Conservation (phyloP, 2,113 vertebrate genomes). For the Colinus virginianus region DNA sequence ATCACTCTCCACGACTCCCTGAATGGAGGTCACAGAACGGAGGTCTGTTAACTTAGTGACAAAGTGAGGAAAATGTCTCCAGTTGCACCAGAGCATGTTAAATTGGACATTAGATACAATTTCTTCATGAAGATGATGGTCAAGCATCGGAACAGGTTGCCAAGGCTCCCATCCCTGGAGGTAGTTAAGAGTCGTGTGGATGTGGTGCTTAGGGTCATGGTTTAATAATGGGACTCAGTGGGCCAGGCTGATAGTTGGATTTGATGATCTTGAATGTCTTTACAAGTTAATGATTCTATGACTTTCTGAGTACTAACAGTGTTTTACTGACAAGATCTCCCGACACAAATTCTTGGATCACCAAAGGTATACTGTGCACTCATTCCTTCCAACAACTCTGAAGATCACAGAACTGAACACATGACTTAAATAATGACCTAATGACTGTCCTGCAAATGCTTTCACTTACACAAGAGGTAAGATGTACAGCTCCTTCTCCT, state of each 20-base stretch:
- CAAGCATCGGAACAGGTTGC: not conserved
- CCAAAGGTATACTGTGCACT: not conserved
- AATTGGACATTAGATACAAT: not conserved
- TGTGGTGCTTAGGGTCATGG: not conserved
- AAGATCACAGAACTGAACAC: not conserved
- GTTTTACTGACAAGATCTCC: not conserved
- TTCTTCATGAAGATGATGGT: not conserved
- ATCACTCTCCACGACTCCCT: not conserved
- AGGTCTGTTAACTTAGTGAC: not conserved
- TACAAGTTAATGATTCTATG: not conserved
- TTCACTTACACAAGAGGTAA: not conserved
- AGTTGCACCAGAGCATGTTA: not conserved
- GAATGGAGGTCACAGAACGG: not conserved
- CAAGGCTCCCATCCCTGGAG: not conserved
- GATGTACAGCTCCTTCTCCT: not conserved
- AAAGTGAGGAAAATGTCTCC: not conserved
- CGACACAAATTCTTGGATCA: not conserved
- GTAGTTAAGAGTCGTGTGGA: not conserved
- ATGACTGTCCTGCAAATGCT: not conserved
- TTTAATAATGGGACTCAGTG: not conserved
- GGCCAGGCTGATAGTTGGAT: not conserved
- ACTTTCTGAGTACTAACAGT: not conserved
- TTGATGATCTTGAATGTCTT: not conserved
- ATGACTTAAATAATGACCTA: not conserved
- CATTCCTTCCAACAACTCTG: not conserved